These are phyloP conservation scores for Chrysemys picta DNA, from an alignment of 2,113 vertebrate genomes.

Conservation along the genomic window DNA sequence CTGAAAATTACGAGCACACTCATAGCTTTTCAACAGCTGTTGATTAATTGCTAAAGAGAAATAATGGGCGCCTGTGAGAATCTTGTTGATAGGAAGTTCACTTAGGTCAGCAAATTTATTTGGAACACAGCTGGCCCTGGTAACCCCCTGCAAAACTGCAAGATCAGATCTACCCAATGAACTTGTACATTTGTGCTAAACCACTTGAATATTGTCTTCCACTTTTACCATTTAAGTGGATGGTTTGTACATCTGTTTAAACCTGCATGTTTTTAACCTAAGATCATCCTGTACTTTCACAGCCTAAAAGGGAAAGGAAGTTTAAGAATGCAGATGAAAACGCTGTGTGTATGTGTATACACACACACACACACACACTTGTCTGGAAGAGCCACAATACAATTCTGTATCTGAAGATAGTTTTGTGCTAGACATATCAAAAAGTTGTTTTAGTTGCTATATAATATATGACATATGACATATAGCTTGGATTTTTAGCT, in stretches of 20 bases:
- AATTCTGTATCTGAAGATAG: background rate
- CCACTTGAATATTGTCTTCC: background rate
- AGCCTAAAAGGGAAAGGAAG: constrained; percentile 26
- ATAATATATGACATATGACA: background rate
- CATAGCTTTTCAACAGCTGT: constrained; percentile 78
- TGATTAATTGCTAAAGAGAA: constrained; percentile 78
- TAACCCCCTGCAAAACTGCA: constrained; percentile 51
- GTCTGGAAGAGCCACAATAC: background rate
- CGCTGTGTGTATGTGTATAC: background rate
- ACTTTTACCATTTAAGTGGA: constrained; percentile 3
- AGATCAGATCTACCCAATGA: constrained; percentile 35
- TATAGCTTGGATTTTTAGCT: background rate
- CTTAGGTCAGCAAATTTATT: constrained; percentile 76
- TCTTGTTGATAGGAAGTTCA: constrained; percentile 81
- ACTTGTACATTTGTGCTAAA: constrained; percentile 11
- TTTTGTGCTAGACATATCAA: background rate
- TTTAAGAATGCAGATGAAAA: constrained; percentile 14
- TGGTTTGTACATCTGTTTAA: constrained; percentile 17
- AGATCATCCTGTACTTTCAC: constrained; percentile 51
- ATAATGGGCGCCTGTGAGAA: constrained; percentile 75
- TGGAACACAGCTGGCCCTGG: constrained; percentile 66
- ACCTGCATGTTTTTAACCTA: constrained; percentile 32
- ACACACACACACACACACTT: background rate
- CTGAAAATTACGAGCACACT: constrained; percentile 69
- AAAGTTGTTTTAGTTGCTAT: background rate